Conservation (phyloP, 1,140 invertebrate species). For the Agraylea sexmaculata region DNA sequence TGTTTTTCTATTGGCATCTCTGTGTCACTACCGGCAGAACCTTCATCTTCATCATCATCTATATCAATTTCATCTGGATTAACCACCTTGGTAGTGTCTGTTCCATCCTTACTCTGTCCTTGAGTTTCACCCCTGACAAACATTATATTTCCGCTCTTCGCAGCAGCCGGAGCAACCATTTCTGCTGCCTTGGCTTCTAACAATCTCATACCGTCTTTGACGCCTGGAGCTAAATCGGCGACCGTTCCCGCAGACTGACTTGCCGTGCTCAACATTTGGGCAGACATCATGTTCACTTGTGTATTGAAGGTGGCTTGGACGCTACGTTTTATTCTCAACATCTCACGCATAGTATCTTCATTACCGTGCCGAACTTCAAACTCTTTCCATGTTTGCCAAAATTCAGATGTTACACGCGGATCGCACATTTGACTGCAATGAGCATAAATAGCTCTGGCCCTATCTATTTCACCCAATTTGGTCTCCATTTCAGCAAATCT, state of each 20-base stretch:
- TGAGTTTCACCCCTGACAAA: conserved; percentile 82
- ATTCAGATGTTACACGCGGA: conserved; percentile 84
- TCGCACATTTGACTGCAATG: conserved; percentile 99
- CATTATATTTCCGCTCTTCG: conserved; percentile 54
- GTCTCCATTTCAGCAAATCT: conserved; percentile 96
- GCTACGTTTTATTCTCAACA: conserved; percentile 95
- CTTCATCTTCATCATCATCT: conserved; percentile 65
- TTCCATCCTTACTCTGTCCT: conserved; percentile 56
- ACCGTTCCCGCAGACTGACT: conserved; percentile 49
- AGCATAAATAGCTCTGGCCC: conserved; percentile 92
- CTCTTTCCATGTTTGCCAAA: conserved; percentile 99
- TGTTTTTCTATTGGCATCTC: conserved; percentile 68
- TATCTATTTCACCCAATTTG: conserved; percentile 94
- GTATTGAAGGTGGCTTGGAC: conserved; percentile 96
- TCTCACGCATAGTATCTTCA: conserved; percentile 98
- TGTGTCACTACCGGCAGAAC: conserved; percentile 43
- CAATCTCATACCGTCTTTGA: conserved; percentile 76
- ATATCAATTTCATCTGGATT: conserved; percentile 95
- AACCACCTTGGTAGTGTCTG: conserved; percentile 50
- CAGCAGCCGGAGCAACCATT: conserved; percentile 36
- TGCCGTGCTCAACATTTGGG: conserved; percentile 81
- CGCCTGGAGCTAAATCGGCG: conserved; percentile 53
- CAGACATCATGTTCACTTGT: conserved; percentile 95
- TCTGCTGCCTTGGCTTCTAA: conserved; percentile 72
- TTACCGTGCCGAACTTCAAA: conserved; percentile 99